These are phyloP conservation scores for Sebastes fasciatus DNA, from an alignment of 2,113 vertebrate genomes.

Conservation along the genomic window DNA sequence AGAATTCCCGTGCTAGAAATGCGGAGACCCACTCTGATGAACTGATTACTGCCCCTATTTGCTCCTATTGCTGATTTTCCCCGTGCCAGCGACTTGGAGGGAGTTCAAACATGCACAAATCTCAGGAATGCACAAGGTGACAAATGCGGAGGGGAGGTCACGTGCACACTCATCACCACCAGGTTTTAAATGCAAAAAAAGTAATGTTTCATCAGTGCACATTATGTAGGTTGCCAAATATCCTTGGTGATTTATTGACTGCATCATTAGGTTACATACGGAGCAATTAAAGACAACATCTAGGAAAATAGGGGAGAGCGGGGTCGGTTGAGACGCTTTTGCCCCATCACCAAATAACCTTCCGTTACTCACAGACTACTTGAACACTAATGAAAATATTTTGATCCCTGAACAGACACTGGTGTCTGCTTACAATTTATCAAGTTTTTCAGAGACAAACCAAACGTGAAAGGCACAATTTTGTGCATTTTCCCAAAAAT, in stretches of 20 bases:
- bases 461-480: too few species aligned
- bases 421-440: too few species aligned
- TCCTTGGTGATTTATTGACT: conserved; percentile 20
- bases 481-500: too few species aligned
- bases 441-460: too few species aligned
- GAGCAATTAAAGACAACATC: conserved; percentile 18
- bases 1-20: conserved; percentile 76
- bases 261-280: conserved; percentile 26
- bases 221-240: conserved; percentile 10
- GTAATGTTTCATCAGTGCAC: not conserved
- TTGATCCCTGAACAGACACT: too few species aligned
- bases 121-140: conserved; percentile 56
- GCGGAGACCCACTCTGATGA: conserved; percentile 77
- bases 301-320: not conserved
- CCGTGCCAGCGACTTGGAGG: conserved; percentile 58
- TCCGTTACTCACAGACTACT: too few species aligned
- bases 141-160: conserved; percentile 25
- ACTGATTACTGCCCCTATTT: conserved; percentile 74
- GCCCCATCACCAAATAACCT: too few species aligned
- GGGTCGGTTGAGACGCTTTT: too few species aligned
- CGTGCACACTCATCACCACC: not conserved
- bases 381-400: too few species aligned
- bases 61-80: conserved; percentile 63
- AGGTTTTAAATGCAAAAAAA: not conserved
- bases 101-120: conserved; percentile 73